Conservation (phyloP, 2,113 vertebrate species). For the Cavia aperea region DNA sequence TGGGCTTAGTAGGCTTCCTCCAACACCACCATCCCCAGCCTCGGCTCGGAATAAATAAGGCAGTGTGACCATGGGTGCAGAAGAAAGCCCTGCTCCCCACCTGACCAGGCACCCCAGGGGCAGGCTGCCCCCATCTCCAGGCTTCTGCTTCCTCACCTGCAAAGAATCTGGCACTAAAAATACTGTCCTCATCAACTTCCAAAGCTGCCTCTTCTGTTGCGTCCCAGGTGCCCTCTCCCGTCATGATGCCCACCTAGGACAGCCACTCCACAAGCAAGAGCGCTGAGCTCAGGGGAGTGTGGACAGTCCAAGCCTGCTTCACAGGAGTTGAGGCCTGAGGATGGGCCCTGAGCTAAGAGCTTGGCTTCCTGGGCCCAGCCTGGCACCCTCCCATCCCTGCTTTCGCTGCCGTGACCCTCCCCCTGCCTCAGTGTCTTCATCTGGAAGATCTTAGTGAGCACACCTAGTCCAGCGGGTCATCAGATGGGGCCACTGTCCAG, state of each 20-base stretch:
- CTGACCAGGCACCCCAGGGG: neutral
- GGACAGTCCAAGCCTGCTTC: neutral
- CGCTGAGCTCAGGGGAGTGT: accelerated
- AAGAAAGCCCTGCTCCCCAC: neutral
- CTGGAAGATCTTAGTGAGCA: neutral
- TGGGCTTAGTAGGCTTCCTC: neutral
- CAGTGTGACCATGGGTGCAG: neutral
- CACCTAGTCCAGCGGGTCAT: neutral
- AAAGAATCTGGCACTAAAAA: neutral
- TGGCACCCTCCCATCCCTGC: neutral
- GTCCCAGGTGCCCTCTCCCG: neutral
- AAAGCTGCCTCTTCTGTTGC: neutral
- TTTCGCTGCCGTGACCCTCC: neutral
- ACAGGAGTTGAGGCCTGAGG: neutral
- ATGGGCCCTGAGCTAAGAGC: neutral
- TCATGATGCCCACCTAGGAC: neutral
- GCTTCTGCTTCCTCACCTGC: neutral
- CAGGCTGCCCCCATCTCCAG: accelerated
- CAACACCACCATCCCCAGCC: no score
- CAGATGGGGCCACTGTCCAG: neutral
- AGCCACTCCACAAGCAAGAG: neutral
- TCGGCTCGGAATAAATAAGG: neutral
- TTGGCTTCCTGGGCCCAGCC: neutral
- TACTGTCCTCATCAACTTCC: neutral
- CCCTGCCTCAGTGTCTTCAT: neutral